Conservation (phyloP, 2,888 invertebrate genomes). For the Dinocampus coccinellae region DNA sequence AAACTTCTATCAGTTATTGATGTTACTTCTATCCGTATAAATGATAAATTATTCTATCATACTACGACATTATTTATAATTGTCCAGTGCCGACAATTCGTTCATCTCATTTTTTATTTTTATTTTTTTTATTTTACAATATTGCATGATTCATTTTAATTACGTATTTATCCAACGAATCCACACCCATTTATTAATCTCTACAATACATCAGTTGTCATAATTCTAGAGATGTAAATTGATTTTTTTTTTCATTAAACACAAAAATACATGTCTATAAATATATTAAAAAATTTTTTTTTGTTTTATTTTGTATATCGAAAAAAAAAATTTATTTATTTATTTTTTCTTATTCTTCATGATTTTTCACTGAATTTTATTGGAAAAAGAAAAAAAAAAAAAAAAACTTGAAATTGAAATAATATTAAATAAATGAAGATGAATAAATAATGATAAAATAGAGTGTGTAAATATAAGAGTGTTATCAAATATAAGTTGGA, state of each 20-base stretch:
- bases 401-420: no score
- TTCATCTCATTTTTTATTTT: background rate
- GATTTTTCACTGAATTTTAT: no score
- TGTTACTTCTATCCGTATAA: background rate
- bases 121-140: background rate
- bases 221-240: slow-evolving; percentile 55
- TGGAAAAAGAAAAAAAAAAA: no score
- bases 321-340: no score
- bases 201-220: slow-evolving; percentile 52
- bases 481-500: background rate
- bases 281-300: background rate
- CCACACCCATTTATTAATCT: slow-evolving; percentile 42
- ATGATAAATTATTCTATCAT: background rate
- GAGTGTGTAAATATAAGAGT: background rate
- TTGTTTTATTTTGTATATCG: no score
- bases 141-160: slow-evolving; percentile 5
- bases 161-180: background rate
- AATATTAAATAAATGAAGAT: background rate
- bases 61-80: background rate
- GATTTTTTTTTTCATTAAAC: slow-evolving; percentile 43
- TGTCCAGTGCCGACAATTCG: background rate
- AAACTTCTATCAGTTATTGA: background rate
- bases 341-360: background rate
- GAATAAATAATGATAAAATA: background rate
- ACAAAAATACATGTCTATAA: background rate